phyloP scores from a whole-genome alignment of 1,140 invertebrate species.

The Drosophila murphyi region DNA sequence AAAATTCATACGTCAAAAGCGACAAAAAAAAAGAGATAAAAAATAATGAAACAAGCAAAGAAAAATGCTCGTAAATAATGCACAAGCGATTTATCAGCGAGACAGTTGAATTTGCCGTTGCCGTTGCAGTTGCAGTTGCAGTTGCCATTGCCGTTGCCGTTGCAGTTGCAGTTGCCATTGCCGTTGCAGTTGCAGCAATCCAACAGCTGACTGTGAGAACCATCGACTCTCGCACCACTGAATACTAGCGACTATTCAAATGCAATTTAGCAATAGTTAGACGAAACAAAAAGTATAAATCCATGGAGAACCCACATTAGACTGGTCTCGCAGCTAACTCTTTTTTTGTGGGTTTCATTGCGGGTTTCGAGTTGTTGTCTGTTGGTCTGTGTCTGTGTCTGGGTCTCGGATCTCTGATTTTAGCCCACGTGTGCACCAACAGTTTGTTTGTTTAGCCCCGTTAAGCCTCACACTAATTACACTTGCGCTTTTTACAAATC shows the following conservation, averaged over 20 bases:
- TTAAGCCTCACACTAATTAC: slow-evolving; percentile 79
- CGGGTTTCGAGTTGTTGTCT: slow-evolving; percentile 11
- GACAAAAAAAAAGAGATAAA: background rate
- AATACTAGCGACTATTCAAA: slow-evolving; percentile 31
- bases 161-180: slow-evolving; percentile 13
- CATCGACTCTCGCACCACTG: slow-evolving; percentile 3
- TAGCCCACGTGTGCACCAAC: slow-evolving; percentile 46
- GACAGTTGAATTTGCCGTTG: slow-evolving; percentile 42
- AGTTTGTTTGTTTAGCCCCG: slow-evolving; percentile 76
- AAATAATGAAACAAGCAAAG: slow-evolving; percentile 12
- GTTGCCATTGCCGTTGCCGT: slow-evolving; percentile 35
- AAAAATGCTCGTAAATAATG: slow-evolving; percentile 61
- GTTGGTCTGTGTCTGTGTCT: slow-evolving; percentile 10
- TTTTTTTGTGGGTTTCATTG: slow-evolving; percentile 15
- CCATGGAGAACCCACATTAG: slow-evolving; percentile 18
- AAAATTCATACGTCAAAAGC: slow-evolving; percentile 33
- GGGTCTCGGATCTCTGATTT: slow-evolving; percentile 28
- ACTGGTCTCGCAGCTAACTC: slow-evolving; percentile 43
- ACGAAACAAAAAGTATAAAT: slow-evolving; percentile 16
- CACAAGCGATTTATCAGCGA: slow-evolving; percentile 61
- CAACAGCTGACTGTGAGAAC: slow-evolving; percentile 11
- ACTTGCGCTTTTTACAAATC: slow-evolving; percentile 80
- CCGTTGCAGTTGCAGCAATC: slow-evolving; percentile 11
- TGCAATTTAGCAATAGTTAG: slow-evolving; percentile 55
- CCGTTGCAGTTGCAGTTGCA: slow-evolving; percentile 36